Evolutionary conservation across 2,888 invertebrate genomes (phyloP), one percentile per base, ranked within the genome.

Genomic region (Tachina lurida): DNA sequence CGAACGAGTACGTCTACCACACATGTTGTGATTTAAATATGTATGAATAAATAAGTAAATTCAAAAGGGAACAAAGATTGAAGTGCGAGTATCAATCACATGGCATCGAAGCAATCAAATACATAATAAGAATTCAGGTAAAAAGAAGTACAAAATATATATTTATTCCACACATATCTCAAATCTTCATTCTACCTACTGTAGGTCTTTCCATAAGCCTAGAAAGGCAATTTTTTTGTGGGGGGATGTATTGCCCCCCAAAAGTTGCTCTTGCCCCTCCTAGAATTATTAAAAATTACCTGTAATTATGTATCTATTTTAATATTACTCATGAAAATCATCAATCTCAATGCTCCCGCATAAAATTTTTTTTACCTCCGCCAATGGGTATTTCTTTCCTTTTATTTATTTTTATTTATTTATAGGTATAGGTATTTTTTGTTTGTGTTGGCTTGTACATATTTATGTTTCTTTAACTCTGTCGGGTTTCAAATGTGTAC

Each of bases 11-110:
- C 12, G 9, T 73, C 79, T 79, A 39, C 84, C 84, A 79, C 84
- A 84, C 84, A 84, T 84, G 84, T 75, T 63, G 79, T 79, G 75
- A 84, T 84, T 84, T 84, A 68, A 84, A 79, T 84, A 49, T 84
- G 84, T 84, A 49, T 84, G 84, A 84, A 84, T 79, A 71, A 78
- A 79, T 79, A 71, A 79, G 73, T 71, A 79, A 63, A 79, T 71
- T 79, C 31, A 56, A 63, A 79, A 68, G 41, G n/a, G 67, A 60
- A 79, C 63, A 70, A 79, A 71, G 47, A 56, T 22, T 71, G 63
- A 47, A 65, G 63, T 31, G 31, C 31, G 31, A 31, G 31, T 79
- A 79, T 79, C 79, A 71, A 79, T 79, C 79, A 71, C 56, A 79
- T 79, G 71, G 56, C 71, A 71, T 31, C 47, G 45, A 43, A 52